Percentiles rank a stretch among this genome's conserved stretches.
These are phyloP conservation scores for Rhynchonycteris naso DNA, from an alignment of 2,797 vertebrate genomes.

Conservation along the genomic window DNA sequence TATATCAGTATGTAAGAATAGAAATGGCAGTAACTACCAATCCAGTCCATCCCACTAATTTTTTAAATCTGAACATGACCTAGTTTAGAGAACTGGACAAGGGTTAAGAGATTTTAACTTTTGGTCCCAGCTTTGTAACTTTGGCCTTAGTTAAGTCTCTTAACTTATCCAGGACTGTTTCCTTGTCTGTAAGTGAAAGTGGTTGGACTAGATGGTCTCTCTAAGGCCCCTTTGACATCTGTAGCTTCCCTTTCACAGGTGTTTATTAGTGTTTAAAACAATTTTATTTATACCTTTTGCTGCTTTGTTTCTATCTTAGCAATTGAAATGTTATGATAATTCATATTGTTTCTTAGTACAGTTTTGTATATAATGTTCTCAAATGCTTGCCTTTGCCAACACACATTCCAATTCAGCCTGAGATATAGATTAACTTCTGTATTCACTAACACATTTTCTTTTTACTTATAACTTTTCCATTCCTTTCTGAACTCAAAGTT, in stretches of 20 bases:
- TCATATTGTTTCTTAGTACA: conserved; percentile 32
- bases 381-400: conserved; percentile 37
- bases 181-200: conserved; percentile 62
- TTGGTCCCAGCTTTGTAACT: conserved; percentile 23
- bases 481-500: conserved; percentile 47
- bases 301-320: conserved; percentile 34
- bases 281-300: not conserved
- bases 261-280: conserved; percentile 52
- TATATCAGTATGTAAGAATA: not conserved
- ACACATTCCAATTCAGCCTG: conserved; percentile 28
- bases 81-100: conserved; percentile 13
- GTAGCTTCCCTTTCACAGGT: not conserved
- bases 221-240: conserved; percentile 20
- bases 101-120: conserved; percentile 46
- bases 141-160: conserved; percentile 49
- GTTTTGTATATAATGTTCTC: conserved; percentile 39
- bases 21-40: conserved; percentile 36
- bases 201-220: conserved; percentile 56
- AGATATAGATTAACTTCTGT: not conserved
- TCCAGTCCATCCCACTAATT: conserved; percentile 44
- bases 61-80: conserved; percentile 24
- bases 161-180: conserved; percentile 57
- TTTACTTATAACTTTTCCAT: conserved; percentile 22
- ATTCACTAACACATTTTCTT: not conserved
- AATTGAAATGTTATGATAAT: conserved; percentile 52